Base-by-base conservation (phyloP, 2,888 invertebrate genomes). In the Drosophila eohydei region DNA sequence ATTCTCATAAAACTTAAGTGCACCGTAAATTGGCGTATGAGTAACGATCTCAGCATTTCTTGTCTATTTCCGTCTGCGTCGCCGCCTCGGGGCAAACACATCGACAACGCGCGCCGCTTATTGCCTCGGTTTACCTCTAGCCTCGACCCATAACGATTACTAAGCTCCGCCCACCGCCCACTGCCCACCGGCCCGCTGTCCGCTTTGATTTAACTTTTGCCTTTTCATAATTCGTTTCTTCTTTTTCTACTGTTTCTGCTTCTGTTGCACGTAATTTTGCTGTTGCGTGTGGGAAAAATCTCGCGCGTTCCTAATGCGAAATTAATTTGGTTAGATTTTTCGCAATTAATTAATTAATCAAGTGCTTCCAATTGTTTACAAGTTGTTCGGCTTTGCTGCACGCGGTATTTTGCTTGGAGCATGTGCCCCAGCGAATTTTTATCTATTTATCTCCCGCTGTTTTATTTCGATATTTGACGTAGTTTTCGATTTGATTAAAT, bases 1-100 rank as follows among this genome's bases (percentile, higher is more conserved):
- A 90, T 90, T 90, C 83, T 76, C 81, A 89, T 90, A 79, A 90
- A 89, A 87, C 75, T 87, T 87, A 76, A 89, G 89, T 90, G 89
- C 80, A 80, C 80, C 83, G 78, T 89, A 90, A 87, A 89, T 89
- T 89, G 86, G 69, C 74, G 76, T 74, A 87, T 89, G 90, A 87
- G 71, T 85, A 88, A 85, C 88, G 88, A 84, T 80, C 84, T 74
- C 74, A 75, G 78, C 55, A 83, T 71, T 71, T 72, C 77, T 71
- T 58, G 83, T 74, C 86, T 80, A 86, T 84, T 88, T 84, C 89
- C 84, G 67, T 85, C 72, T 68, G 50, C 69, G 74, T 46, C 44
- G 44, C n/a, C 48, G 66, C 64, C 64, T 58, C 54, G 67, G 50
- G 70, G 68, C 71, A 67, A 16, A 54, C 61, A 71, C 51, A 26